These are phyloP conservation scores for Acanthosepion lycidas DNA, from an alignment of 2,888 invertebrate species.

Conservation along the genomic window DNA sequence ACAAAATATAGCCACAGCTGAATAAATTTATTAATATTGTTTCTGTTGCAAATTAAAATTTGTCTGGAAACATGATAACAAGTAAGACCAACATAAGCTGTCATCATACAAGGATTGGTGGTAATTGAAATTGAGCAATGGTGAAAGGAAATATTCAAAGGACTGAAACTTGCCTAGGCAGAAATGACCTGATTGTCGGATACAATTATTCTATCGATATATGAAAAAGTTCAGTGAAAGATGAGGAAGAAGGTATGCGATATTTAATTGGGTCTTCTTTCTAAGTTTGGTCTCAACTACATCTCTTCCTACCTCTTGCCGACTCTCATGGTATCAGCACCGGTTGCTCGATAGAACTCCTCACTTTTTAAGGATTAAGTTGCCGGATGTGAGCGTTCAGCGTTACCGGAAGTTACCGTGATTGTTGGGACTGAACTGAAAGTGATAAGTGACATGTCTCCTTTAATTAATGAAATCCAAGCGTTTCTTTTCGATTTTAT, in stretches of 20 bases:
- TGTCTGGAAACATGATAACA: neutral
- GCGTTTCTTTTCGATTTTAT: neutral
- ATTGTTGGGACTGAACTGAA: constrained; percentile 16
- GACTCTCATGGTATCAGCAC: neutral
- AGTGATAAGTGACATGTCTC: neutral
- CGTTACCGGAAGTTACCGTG: neutral
- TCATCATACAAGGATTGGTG: neutral
- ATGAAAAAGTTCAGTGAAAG: neutral
- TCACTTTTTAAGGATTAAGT: neutral
- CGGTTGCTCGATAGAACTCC: neutral
- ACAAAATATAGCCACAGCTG: neutral
- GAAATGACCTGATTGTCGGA: neutral
- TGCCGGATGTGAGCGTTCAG: constrained; percentile 13
- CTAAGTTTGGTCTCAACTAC: neutral
- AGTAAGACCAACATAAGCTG: neutral
- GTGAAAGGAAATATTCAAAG: neutral
- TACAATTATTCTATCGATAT: neutral
- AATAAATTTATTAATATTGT: neutral
- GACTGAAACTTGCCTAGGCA: neutral
- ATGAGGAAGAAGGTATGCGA: neutral
- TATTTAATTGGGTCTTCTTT: neutral
- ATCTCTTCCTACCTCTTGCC: neutral
- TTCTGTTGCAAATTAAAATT: neutral
- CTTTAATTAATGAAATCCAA: neutral
- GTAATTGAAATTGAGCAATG: neutral